phyloP scores from a whole-genome alignment of 2,888 invertebrate species.

The Troilus luridus region DNA sequence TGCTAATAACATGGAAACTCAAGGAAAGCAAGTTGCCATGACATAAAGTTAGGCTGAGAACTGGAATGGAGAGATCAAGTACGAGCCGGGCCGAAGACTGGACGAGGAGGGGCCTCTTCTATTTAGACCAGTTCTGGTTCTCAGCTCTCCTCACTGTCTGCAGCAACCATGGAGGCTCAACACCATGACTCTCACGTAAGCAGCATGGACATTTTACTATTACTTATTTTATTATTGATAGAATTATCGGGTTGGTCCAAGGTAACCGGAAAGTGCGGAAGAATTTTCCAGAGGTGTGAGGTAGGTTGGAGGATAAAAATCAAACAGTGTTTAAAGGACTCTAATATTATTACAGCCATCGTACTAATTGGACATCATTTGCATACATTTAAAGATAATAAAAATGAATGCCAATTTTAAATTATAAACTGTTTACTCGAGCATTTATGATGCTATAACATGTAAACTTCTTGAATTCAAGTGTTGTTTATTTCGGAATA shows the following conservation, averaged over 20 bases:
- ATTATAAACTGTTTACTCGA: too few species aligned
- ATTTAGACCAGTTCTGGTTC: conserved; percentile 30
- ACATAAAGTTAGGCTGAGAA: not conserved
- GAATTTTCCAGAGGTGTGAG: not conserved
- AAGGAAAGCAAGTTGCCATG: conserved; percentile 14
- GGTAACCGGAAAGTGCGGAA: not conserved
- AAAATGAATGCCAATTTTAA: too few species aligned
- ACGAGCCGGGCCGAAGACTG: not conserved
- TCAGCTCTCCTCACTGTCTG: not conserved
- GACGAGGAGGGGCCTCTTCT: conserved; percentile 29
- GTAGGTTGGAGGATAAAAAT: too few species aligned
- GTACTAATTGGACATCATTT: too few species aligned
- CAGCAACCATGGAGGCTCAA: conserved; percentile 23
- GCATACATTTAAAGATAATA: too few species aligned
- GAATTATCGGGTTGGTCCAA: not conserved
- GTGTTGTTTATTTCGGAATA: too few species aligned
- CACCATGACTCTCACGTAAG: conserved; percentile 17
- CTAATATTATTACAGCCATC: too few species aligned
- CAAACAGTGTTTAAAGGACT: too few species aligned
- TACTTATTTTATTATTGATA: not conserved
- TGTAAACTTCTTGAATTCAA: too few species aligned
- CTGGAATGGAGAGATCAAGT: not conserved
- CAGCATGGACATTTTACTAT: not conserved
- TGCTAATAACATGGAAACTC: not conserved
- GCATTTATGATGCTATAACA: too few species aligned